Percentiles rank a stretch among this genome's conserved stretches.
Conservation (phyloP, 2,888 invertebrate genomes). For the Caenorhabditis plicata region DNA sequence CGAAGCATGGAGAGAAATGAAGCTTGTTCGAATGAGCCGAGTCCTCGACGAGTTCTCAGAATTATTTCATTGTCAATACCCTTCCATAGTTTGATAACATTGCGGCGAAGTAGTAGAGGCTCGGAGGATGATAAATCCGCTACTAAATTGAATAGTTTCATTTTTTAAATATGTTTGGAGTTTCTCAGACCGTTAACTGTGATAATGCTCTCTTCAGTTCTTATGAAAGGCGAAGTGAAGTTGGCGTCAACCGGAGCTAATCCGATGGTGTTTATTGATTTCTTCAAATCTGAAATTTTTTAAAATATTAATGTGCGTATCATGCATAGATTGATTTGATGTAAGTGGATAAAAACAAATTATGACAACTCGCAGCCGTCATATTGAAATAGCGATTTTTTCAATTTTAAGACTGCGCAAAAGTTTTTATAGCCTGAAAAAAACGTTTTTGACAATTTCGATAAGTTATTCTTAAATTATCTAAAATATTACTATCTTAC, state of each 20-base stretch:
- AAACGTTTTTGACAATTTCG: too few species aligned
- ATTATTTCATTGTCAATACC: slow-evolving; percentile 35
- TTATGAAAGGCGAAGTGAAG: slow-evolving; percentile 18
- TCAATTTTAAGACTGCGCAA: too few species aligned
- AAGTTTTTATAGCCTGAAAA: too few species aligned
- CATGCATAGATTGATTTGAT: too few species aligned
- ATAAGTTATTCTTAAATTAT: too few species aligned
- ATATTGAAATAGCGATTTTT: too few species aligned
- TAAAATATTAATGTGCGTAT: neutral
- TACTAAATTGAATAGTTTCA: neutral
- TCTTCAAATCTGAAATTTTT: slow-evolving; percentile 9
- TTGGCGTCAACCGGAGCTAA: slow-evolving; percentile 31
- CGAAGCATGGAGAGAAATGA: slow-evolving; percentile 25
- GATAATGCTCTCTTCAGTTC: slow-evolving; percentile 26
- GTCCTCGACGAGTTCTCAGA: slow-evolving; percentile 24
- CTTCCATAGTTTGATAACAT: slow-evolving; percentile 31
- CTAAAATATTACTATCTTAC: too few species aligned
- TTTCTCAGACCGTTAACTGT: slow-evolving; percentile 32
- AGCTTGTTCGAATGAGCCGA: slow-evolving; percentile 28
- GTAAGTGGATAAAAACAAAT: too few species aligned
- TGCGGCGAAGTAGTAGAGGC: slow-evolving; percentile 22
- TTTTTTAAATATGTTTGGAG: neutral
- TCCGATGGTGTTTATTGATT: slow-evolving; percentile 14
- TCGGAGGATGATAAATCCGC: slow-evolving; percentile 32
- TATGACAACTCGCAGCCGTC: too few species aligned